A percentile compares a stretch with the other conserved stretches of the same genome.
Evolutionary conservation across 2,888 invertebrate genomes (phyloP).

Genomic region (Drosophila subquinaria): DNA sequence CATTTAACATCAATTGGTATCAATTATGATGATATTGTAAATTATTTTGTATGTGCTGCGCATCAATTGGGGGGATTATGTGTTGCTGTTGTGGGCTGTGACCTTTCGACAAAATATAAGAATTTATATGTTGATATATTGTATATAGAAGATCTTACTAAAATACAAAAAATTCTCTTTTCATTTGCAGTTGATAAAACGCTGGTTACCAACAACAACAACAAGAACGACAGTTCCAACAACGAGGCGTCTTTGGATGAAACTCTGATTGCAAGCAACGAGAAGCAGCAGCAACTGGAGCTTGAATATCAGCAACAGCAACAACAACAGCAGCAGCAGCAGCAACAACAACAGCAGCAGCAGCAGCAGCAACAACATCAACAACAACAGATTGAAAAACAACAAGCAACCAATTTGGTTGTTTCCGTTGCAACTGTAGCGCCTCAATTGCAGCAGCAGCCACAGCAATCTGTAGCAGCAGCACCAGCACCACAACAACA

Average conservation of each 20-base stretch:
- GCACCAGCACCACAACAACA: constrained; percentile 55
- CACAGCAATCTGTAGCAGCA: constrained; percentile 40
- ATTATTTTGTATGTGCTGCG: constrained; percentile 58
- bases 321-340: constrained; percentile 61
- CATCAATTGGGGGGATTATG: constrained; percentile 54
- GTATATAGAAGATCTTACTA: constrained; percentile 2
- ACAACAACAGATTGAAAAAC: constrained; percentile 46
- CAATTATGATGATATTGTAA: constrained; percentile 72
- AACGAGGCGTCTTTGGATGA: constrained; percentile 59
- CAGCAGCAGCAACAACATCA: constrained; percentile 57
- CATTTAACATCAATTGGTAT: constrained; percentile 74
- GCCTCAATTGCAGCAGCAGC: constrained; percentile 84
- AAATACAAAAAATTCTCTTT: constrained; percentile 22
- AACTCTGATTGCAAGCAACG: constrained; percentile 52
- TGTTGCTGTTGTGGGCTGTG: neutral
- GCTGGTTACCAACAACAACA: constrained; percentile 50
- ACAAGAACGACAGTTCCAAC: constrained; percentile 33
- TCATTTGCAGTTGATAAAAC: constrained; percentile 63
- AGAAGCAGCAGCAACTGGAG: constrained; percentile 60
- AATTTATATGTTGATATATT: neutral
- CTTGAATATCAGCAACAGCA: constrained; percentile 62
- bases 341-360: too few relatives aligned
- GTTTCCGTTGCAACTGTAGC: constrained; percentile 58
- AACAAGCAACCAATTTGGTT: constrained; percentile 41
- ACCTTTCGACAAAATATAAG: neutral